Conservation (phyloP, 2,888 invertebrate species). For the Chaitophorus viminalis region DNA sequence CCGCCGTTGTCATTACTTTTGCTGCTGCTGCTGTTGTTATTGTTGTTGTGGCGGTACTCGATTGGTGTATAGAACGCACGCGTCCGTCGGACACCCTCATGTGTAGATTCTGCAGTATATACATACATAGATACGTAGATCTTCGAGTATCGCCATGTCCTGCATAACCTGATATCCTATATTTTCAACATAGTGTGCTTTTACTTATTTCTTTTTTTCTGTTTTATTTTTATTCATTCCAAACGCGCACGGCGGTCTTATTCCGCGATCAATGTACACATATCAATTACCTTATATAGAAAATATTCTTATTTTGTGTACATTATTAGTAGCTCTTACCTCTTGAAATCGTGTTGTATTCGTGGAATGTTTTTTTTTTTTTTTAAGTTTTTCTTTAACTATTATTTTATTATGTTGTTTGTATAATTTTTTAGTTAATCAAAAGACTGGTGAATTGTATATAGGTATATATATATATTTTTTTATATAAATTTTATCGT, state of each 20-base stretch:
- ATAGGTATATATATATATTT: too few relatives aligned
- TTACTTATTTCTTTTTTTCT: too few relatives aligned
- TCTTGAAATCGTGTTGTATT: background rate
- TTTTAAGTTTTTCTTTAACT: background rate
- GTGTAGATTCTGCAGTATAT: too few relatives aligned
- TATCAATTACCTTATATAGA: too few relatives aligned
- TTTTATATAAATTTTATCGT: background rate
- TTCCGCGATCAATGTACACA: background rate
- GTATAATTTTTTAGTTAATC: background rate
- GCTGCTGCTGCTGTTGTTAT: too few relatives aligned
- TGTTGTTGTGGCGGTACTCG: too few relatives aligned
- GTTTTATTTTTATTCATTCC: background rate
- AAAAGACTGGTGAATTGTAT: conserved; percentile 1
- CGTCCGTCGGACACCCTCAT: too few relatives aligned
- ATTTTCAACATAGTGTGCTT: background rate
- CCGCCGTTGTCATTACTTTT: too few relatives aligned
- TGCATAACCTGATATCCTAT: background rate
- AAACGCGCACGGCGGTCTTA: background rate
- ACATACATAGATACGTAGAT: too few relatives aligned
- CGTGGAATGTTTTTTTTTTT: background rate
- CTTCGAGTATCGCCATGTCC: background rate
- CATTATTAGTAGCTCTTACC: background rate
- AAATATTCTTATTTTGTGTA: background rate
- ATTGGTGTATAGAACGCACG: too few relatives aligned
- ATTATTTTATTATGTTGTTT: background rate